These are phyloP conservation scores for Cardiocondyla obscurior DNA, from an alignment of 1,140 invertebrate species.

Conservation along the genomic window DNA sequence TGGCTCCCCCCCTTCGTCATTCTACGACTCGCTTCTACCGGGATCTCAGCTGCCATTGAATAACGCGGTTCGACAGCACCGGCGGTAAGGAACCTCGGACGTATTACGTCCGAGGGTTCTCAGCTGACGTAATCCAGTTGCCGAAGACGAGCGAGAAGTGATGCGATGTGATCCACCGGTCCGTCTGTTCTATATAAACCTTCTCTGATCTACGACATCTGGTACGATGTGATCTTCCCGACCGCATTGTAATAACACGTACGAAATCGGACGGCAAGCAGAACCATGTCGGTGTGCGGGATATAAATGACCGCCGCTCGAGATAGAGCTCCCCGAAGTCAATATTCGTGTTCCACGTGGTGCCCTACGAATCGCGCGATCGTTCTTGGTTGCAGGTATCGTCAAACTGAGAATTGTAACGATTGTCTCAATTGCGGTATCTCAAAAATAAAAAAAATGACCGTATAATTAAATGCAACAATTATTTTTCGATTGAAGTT, in stretches of 20 bases:
- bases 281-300: neutral
- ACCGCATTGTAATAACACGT: constrained; percentile 41
- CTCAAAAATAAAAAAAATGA: neutral
- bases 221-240: constrained; percentile 25
- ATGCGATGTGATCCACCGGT: constrained; percentile 25
- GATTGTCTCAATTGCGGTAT: neutral
- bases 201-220: constrained; percentile 48
- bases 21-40: constrained; percentile 56
- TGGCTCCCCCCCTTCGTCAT: constrained; percentile 23
- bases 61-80: constrained; percentile 18
- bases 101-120: constrained; percentile 60
- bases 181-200: constrained; percentile 36
- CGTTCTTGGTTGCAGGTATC: neutral
- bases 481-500: neutral
- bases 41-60: constrained; percentile 68
- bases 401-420: neutral
- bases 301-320: constrained; percentile 43
- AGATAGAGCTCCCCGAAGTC: constrained; percentile 38
- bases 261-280: constrained; percentile 43
- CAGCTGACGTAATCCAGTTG: constrained; percentile 63
- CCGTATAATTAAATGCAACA: neutral
- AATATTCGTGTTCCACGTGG: constrained; percentile 6
- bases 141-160: constrained; percentile 45
- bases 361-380: neutral
- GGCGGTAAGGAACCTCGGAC: constrained; percentile 37